Conservation (phyloP, 2,113 vertebrate genomes). For the Sturnira hondurensis region DNA sequence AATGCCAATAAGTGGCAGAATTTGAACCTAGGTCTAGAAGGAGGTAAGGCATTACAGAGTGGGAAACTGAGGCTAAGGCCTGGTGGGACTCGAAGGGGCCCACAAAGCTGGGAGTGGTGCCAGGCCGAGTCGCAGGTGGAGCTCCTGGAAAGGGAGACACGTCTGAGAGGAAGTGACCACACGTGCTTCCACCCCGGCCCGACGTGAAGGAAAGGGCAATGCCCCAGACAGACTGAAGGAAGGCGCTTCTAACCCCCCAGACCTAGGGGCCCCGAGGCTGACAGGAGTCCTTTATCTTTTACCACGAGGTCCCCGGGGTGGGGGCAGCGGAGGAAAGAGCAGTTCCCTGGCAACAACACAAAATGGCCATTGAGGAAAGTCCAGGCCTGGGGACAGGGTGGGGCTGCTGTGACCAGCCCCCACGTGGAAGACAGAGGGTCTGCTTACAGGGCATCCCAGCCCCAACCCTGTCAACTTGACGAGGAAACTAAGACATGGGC, state of each 20-base stretch:
- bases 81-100: not conserved
- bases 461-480: not conserved
- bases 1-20: not conserved
- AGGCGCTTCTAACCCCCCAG: not conserved
- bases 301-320: not conserved
- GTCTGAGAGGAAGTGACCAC: constrained; percentile 10
- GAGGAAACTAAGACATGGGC: not conserved
- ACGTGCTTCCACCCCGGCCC: not conserved
- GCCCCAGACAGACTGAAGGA: not conserved
- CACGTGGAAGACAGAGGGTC: not conserved
- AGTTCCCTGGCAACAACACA: not conserved
- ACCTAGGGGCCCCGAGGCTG: not conserved
- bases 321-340: constrained; percentile 32
- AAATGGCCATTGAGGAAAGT: not conserved
- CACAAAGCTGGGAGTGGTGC: not conserved
- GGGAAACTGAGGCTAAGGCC: not conserved
- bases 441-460: not conserved
- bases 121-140: not conserved
- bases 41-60: not conserved
- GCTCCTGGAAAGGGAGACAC: not conserved
- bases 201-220: constrained; percentile 30
- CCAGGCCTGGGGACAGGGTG: not conserved
- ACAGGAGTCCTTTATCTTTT: constrained; percentile 20
- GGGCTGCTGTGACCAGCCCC: not conserved
- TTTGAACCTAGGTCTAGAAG: not conserved